These are phyloP conservation scores for Tetranychus piercei DNA, from an alignment of 2,888 invertebrate genomes.

Conservation along the genomic window DNA sequence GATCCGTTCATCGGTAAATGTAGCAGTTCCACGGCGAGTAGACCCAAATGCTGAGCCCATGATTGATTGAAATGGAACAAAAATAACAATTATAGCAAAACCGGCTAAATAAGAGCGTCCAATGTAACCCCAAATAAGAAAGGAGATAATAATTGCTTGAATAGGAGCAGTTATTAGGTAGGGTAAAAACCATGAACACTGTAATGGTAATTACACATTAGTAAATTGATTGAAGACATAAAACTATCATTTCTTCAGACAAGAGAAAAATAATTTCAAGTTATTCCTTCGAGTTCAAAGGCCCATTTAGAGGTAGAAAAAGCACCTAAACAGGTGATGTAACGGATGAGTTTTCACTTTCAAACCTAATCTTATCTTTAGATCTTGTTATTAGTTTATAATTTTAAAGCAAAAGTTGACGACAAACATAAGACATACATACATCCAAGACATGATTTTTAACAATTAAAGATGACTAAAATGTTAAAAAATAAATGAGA, in stretches of 20 bases:
- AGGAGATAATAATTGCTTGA: conserved; percentile 56
- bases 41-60: conserved; percentile 35
- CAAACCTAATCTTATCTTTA: too few relatives aligned
- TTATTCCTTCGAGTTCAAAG: too few relatives aligned
- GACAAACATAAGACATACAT: too few relatives aligned
- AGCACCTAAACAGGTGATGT: too few relatives aligned
- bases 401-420: too few relatives aligned
- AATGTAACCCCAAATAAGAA: conserved; percentile 56
- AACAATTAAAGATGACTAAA: background rate
- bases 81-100: conserved; percentile 52
- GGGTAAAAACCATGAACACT: background rate
- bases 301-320: too few relatives aligned
- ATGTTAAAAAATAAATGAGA: background rate
- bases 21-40: conserved; percentile 56
- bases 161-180: conserved; percentile 64
- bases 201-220: background rate
- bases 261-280: too few relatives aligned
- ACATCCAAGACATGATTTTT: too few relatives aligned
- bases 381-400: too few relatives aligned
- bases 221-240: too few relatives aligned
- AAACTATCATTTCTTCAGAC: too few relatives aligned
- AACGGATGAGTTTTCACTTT: too few relatives aligned
- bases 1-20: conserved; percentile 68
- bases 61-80: conserved; percentile 59
- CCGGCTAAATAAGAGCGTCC: conserved; percentile 54